phyloP scores from a whole-genome alignment of 2,797 vertebrate species.

The Spheniscus humboldti region DNA sequence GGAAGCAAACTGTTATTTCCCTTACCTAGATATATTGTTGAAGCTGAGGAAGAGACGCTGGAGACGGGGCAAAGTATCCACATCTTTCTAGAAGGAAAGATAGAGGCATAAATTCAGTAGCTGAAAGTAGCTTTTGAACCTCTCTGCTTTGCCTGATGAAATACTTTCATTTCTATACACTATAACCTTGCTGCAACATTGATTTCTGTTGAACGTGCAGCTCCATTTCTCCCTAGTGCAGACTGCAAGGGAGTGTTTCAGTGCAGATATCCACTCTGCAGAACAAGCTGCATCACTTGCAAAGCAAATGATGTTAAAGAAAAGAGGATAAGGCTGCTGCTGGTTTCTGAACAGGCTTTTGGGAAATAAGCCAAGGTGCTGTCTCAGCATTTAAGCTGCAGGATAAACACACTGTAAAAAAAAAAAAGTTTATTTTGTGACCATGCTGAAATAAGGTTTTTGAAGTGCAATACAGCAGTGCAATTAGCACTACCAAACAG shows the following conservation, averaged over 20 bases:
- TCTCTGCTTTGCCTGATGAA: constrained; percentile 23
- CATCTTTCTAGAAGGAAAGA: constrained; percentile 86
- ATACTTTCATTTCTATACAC: constrained; percentile 33
- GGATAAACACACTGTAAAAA: background rate
- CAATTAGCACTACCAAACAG: background rate
- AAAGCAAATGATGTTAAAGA: constrained; percentile 60
- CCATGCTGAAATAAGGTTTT: constrained; percentile 11
- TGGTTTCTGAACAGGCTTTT: constrained; percentile 50
- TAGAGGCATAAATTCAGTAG: constrained; percentile 63
- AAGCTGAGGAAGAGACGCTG: constrained; percentile 96
- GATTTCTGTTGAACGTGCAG: constrained; percentile 63
- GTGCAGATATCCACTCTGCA: constrained; percentile 67
- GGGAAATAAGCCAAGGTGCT: constrained; percentile 72
- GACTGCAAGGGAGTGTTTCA: constrained; percentile 76
- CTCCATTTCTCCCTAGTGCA: constrained; percentile 75
- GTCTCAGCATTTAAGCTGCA: constrained; percentile 70
- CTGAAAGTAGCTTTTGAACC: constrained; percentile 27
- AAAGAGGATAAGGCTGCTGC: constrained; percentile 57
- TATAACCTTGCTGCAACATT: constrained; percentile 80
- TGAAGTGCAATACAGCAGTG: background rate
- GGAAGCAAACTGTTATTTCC: constrained; percentile 35
- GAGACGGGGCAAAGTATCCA: constrained; percentile 91
- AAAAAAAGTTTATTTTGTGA: background rate
- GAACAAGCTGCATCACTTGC: constrained; percentile 65
- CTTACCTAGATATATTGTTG: constrained; percentile 98